These are phyloP conservation scores for Andricus quercusramuli DNA, from an alignment of 2,888 invertebrate genomes.

Conservation along the genomic window DNA sequence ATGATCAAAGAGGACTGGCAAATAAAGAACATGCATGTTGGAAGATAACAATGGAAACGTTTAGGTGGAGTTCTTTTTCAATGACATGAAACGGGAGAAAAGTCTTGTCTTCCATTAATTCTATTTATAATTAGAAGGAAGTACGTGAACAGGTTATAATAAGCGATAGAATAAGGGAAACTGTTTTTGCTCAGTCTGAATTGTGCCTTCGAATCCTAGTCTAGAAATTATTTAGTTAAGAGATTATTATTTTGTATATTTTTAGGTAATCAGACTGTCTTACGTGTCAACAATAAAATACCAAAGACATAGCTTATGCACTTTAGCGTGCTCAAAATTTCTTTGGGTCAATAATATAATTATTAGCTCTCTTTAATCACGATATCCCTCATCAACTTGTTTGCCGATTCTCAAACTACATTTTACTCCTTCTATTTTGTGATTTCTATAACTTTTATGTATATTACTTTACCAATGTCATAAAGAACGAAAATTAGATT, in stretches of 20 bases:
- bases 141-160: neutral
- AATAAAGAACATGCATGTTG: conserved; percentile 51
- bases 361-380: neutral
- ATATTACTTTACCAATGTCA: neutral
- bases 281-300: neutral
- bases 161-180: neutral
- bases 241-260: neutral
- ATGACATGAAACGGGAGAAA: neutral
- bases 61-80: neutral
- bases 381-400: neutral
- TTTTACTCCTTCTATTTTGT: neutral
- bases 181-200: conserved; percentile 29
- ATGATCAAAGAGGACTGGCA: conserved; percentile 93
- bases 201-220: conserved; percentile 37
- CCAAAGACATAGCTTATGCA: neutral
- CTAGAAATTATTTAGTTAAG: conserved; percentile 15
- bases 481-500: neutral
- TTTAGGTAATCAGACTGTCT: neutral
- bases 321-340: neutral
- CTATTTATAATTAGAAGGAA: conserved; percentile 8
- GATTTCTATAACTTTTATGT: neutral
- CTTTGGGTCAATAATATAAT: neutral
- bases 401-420: neutral
- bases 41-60: conserved; percentile 46
- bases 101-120: neutral